Evolutionary conservation across 2,113 vertebrate genomes (phyloP), one percentile per base, ranked within the genome.

Genomic region (Recurvirostra avosetta): DNA sequence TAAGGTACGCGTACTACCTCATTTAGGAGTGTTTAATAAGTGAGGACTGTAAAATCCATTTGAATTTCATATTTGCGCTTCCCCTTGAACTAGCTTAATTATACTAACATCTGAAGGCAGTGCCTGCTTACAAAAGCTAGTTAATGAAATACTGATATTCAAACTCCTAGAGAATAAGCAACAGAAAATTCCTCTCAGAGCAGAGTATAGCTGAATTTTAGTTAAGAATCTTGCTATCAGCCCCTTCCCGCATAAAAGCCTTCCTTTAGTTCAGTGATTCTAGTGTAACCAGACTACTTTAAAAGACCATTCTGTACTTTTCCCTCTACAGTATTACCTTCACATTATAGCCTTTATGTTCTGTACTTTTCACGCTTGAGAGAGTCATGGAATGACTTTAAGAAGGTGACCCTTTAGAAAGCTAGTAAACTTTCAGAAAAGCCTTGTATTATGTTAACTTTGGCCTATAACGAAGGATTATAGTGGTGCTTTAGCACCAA

Each of bases 371-470:
- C 92, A 96, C 0, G 30, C 94, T 90, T 95, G 73, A 90, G 52
- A 85, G 90, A 91, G 65, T 68, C 22, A 27, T 11, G 16, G 91
- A 95, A 96, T 85, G 80, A 78, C 47, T 95, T 89, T 34, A 72
- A 87, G 84, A 96, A 96, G 91, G 92, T 96, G 96, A 97, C 94
- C 84, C 93, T 90, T 91, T 82, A 87, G 56, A 87, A 89, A 85
- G 40, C 40, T 75, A 49, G 56, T 61, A 91, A 85, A 94, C 65
- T 96, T 78, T 26, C 73, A 81, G 61, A 78, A 89, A 87, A 79
- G 1, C 66, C 73, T 76, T 55, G 12, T 61, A 40, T 59, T 74
- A 40, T 45, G 34, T 41, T 91, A 90, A 40, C 43, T 90, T 94
- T 6, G 14, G 53, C 50, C 41, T 62, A 34, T 70, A 62, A 70